These are phyloP conservation scores for Boloria euphrosyne DNA, from an alignment of 2,888 invertebrate genomes.

Conservation along the genomic window DNA sequence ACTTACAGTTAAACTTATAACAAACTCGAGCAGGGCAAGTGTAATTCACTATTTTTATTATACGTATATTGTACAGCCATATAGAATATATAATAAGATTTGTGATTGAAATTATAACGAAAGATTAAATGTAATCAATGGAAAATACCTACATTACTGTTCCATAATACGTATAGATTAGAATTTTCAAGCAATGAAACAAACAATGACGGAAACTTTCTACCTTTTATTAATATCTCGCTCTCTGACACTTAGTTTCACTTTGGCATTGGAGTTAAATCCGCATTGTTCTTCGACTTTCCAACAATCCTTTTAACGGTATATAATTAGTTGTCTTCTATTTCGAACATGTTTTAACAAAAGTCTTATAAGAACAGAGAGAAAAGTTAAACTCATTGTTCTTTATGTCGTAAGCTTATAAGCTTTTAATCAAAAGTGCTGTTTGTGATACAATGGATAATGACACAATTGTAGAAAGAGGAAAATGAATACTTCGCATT, in stretches of 20 bases:
- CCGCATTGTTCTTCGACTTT: slow-evolving; percentile 6
- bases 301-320: slow-evolving; percentile 5
- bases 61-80: too few relatives aligned
- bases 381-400: background rate
- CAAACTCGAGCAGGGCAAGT: too few relatives aligned
- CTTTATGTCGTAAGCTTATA: background rate
- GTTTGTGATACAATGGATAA: too few relatives aligned
- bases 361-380: background rate
- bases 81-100: too few relatives aligned
- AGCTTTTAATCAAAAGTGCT: background rate
- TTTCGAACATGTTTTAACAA: slow-evolving; percentile 1
- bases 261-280: background rate
- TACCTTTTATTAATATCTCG: background rate
- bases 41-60: too few relatives aligned
- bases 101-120: too few relatives aligned
- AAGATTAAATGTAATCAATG: too few relatives aligned
- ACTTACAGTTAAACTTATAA: too few relatives aligned
- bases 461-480: too few relatives aligned
- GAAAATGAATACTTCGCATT: too few relatives aligned
- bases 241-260: slow-evolving; percentile 10
- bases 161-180: background rate
- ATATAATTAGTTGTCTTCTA: slow-evolving; percentile 10
- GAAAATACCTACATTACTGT: too few relatives aligned
- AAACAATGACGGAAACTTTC: background rate
- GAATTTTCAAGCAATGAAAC: background rate